phyloP scores from a whole-genome alignment of 2,888 invertebrate species.

The Eupithecia subfuscata region DNA sequence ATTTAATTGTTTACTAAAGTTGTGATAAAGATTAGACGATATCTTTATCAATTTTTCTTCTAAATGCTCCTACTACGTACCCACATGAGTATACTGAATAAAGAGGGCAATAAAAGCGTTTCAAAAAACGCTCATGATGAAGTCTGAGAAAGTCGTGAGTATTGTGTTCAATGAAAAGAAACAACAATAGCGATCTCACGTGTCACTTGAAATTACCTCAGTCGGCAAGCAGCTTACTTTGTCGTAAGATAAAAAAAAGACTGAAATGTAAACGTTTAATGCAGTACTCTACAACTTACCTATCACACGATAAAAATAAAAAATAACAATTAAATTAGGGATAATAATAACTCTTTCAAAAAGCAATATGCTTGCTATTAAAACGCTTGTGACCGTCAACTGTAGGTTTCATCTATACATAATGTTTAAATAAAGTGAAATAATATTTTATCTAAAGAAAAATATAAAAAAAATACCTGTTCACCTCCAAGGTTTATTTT shows the following conservation, averaged over 20 bases:
- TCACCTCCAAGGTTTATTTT: conserved; percentile 54
- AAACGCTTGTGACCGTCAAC: conserved; percentile 5
- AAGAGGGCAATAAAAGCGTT: conserved; percentile 24
- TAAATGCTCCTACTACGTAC: not conserved
- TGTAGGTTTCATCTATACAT: conserved; percentile 26
- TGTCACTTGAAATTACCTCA: conserved; percentile 42
- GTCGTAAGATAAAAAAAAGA: conserved; percentile 26
- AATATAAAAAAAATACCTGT: conserved; percentile 25
- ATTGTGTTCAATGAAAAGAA: conserved; percentile 40
- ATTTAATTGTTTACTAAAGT: not conserved
- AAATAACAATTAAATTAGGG: conserved; percentile 41
- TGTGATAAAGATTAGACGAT: not conserved
- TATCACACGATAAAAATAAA: conserved; percentile 47
- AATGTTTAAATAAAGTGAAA: conserved; percentile 43
- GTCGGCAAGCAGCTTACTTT: conserved; percentile 16
- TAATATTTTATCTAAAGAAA: conserved; percentile 9
- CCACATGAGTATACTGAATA: conserved; percentile 5
- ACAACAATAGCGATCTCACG: conserved; percentile 42
- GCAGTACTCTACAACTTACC: conserved; percentile 55
- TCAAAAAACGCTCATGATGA: conserved; percentile 27
- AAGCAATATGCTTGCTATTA: conserved; percentile 10
- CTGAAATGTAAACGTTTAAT: conserved; percentile 46
- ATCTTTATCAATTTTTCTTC: not conserved
- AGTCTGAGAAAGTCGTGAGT: conserved; percentile 40
- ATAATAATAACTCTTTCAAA: conserved; percentile 19